Percentiles rank a stretch among this genome's conserved stretches.
These are phyloP conservation scores for Callipepla californica DNA, from an alignment of 2,113 vertebrate species.

Conservation along the genomic window DNA sequence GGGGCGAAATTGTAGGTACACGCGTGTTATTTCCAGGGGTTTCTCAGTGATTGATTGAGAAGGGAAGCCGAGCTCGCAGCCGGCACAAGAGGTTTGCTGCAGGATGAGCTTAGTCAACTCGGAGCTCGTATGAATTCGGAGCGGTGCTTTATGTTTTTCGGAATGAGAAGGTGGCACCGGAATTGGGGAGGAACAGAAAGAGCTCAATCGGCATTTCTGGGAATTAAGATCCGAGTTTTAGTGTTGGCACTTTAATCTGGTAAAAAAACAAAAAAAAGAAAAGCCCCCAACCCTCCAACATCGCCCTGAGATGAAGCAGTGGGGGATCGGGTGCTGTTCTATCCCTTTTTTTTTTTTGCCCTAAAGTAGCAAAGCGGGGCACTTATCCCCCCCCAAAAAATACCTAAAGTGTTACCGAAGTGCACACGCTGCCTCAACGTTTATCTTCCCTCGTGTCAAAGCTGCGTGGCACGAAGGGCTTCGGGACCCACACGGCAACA, in stretches of 20 bases:
- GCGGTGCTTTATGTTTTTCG: not conserved
- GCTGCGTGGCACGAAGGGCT: not conserved
- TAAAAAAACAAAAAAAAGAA: too few species aligned
- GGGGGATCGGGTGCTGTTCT: not conserved
- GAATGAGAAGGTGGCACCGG: not conserved
- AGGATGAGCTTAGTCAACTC: not conserved
- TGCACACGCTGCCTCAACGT: rapidly evolving
- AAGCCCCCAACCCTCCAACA: not conserved
- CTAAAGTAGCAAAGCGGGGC: not conserved
- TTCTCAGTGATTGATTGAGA: not conserved
- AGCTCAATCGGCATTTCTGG: rapidly evolving
- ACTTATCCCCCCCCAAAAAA: not conserved
- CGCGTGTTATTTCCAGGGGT: not conserved
- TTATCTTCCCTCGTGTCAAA: rapidly evolving
- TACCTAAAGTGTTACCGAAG: not conserved
- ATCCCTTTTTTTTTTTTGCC: not conserved
- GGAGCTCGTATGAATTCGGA: rapidly evolving
- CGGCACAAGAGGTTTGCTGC: not conserved
- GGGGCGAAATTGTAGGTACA: rapidly evolving
- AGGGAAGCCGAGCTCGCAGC: not conserved
- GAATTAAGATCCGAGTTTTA: rapidly evolving
- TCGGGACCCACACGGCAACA: not conserved
- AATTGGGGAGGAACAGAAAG: not conserved
- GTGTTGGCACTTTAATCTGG: not conserved
- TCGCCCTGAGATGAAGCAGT: not conserved